These are phyloP conservation scores for Philopotamus ludificatus DNA, from an alignment of 1,140 invertebrate genomes.

Conservation along the genomic window DNA sequence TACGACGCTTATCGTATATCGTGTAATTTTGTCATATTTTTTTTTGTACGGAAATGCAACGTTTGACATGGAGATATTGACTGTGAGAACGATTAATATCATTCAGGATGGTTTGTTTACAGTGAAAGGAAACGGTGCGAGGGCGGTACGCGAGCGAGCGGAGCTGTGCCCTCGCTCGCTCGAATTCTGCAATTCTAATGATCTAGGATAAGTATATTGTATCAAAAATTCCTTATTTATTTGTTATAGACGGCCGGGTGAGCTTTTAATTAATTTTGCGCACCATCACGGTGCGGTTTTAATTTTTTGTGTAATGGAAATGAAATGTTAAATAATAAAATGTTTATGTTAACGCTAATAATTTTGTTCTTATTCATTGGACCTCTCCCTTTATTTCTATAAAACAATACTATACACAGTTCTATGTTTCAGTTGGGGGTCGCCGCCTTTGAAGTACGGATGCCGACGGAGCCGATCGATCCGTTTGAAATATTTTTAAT, in stretches of 20 bases:
- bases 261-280: conserved; percentile 1
- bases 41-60: not conserved
- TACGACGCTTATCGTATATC: not conserved
- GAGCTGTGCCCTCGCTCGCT: not conserved
- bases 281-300: conserved; percentile 5
- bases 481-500: too few relatives aligned
- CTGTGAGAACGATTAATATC: conserved; percentile 15
- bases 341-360: not conserved
- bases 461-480: too few relatives aligned
- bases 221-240: conserved; percentile 18
- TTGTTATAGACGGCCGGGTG: conserved; percentile 3
- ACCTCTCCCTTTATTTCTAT: not conserved
- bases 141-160: conserved; percentile 1
- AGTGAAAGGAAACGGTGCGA: conserved; percentile 8
- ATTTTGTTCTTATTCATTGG: conserved; percentile 10
- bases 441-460: too few relatives aligned
- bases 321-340: conserved; percentile 15
- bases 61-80: not conserved
- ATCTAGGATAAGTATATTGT: conserved; percentile 35
- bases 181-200: not conserved
- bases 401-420: conserved; percentile 37
- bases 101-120: conserved; percentile 28
- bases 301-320: conserved; percentile 16
- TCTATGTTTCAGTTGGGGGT: conserved; percentile 33
- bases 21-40: not conserved